Evolutionary conservation across 2,797 vertebrate genomes (phyloP).

Genomic region (Chromis chromis): DNA sequence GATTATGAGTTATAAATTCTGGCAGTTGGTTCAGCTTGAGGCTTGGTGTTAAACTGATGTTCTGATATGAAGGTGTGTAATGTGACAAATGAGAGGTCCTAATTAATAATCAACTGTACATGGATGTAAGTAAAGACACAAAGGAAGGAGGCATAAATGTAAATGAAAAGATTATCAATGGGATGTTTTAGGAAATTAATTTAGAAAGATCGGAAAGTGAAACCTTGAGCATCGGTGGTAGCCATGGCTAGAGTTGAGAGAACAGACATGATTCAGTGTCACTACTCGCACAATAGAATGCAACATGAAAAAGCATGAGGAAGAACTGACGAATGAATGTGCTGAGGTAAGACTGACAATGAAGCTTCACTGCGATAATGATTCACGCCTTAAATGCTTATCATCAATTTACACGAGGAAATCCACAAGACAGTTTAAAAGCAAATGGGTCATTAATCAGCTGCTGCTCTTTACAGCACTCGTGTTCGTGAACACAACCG

Average conservation of each 20-base stretch:
- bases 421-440: slow-evolving; percentile 20
- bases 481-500: slow-evolving; percentile 9
- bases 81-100: neutral
- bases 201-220: slow-evolving; percentile 63
- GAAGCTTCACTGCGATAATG: slow-evolving; percentile 9
- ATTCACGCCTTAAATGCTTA: slow-evolving; percentile 22
- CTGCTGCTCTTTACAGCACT: slow-evolving; percentile 9
- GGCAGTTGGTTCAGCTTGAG: slow-evolving; percentile 18
- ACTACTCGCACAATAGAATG: slow-evolving; percentile 17
- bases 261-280: slow-evolving; percentile 60
- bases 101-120: neutral
- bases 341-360: neutral
- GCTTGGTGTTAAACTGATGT: slow-evolving; percentile 30
- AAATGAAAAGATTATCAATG: slow-evolving; percentile 17
- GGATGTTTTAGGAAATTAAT: slow-evolving; percentile 11
- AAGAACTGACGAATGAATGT: neutral
- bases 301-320: neutral
- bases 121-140: neutral
- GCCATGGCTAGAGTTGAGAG: slow-evolving; percentile 68
- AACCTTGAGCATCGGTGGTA: slow-evolving; percentile 76
- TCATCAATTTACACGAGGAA: slow-evolving; percentile 29
- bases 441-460: slow-evolving; percentile 42
- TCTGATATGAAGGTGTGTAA: slow-evolving; percentile 1
- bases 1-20: slow-evolving; percentile 14
- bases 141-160: slow-evolving; percentile 14